A percentile compares a stretch with the other conserved stretches of the same genome.
phyloP scores from a whole-genome alignment of 2,113 vertebrate species.

The Dinomys branickii region DNA sequence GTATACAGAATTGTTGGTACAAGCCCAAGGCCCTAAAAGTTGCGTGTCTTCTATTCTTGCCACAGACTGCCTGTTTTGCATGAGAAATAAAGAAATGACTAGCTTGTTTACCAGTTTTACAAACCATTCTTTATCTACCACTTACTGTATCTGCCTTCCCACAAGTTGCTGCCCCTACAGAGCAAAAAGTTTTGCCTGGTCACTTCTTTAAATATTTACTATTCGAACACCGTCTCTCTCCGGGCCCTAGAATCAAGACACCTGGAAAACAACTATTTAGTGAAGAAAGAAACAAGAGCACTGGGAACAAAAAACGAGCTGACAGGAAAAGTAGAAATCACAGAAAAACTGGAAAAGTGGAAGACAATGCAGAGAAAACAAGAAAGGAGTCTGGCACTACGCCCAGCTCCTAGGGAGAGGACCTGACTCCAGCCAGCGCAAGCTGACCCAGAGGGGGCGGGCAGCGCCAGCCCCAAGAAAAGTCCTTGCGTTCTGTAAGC shows the following conservation, averaged over 20 bases:
- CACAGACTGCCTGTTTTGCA: not conserved
- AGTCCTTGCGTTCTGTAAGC: too few species aligned
- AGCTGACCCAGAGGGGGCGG: too few species aligned
- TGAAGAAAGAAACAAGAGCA: not conserved
- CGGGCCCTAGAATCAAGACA: not conserved
- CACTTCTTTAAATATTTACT: not conserved
- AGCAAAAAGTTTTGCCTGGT: not conserved
- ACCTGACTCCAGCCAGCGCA: not conserved
- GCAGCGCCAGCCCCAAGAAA: too few species aligned
- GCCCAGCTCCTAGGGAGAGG: not conserved
- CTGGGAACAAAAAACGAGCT: not conserved
- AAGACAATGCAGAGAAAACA: not conserved
- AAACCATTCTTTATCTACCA: not conserved
- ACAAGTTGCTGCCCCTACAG: not conserved
- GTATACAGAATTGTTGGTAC: not conserved
- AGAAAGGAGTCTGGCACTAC: not conserved
- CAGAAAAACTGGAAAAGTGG: not conserved
- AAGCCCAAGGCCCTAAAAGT: not conserved
- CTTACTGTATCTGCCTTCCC: not conserved
- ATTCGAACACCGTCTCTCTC: not conserved
- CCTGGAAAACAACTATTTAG: not conserved
- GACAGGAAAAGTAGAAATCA: not conserved
- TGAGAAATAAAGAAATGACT: not conserved
- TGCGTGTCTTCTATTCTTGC: not conserved
- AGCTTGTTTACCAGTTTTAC: not conserved